These are phyloP conservation scores for Pissodes strobi DNA, from an alignment of 1,140 invertebrate genomes.

Conservation along the genomic window DNA sequence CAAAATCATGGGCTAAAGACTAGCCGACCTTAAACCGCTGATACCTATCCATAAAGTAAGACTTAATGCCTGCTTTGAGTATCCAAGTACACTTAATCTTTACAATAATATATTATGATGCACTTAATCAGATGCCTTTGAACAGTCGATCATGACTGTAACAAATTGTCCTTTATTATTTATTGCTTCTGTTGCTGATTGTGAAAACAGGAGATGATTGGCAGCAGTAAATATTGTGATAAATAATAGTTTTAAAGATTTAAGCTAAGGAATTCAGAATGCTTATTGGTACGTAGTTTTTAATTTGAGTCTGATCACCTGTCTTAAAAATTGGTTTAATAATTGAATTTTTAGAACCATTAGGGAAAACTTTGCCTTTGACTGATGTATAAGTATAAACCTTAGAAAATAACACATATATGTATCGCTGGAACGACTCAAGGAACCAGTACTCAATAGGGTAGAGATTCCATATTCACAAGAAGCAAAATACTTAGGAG, in stretches of 20 bases:
- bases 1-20: background rate
- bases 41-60: background rate
- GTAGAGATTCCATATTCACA: no score
- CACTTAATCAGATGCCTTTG: background rate
- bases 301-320: background rate
- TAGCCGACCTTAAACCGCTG: background rate
- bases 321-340: background rate
- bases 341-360: no score
- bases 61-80: background rate
- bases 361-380: no score
- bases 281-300: background rate
- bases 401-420: no score
- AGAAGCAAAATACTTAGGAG: no score
- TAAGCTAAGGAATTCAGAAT: background rate
- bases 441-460: no score
- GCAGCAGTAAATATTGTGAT: background rate
- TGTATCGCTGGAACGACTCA: no score
- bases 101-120: background rate
- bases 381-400: no score
- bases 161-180: background rate
- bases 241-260: background rate
- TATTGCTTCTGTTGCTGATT: background rate
- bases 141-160: background rate
- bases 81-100: background rate
- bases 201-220: background rate